These are phyloP conservation scores for Dinoponera quadriceps DNA, from an alignment of 1,140 invertebrate genomes.

Conservation along the genomic window DNA sequence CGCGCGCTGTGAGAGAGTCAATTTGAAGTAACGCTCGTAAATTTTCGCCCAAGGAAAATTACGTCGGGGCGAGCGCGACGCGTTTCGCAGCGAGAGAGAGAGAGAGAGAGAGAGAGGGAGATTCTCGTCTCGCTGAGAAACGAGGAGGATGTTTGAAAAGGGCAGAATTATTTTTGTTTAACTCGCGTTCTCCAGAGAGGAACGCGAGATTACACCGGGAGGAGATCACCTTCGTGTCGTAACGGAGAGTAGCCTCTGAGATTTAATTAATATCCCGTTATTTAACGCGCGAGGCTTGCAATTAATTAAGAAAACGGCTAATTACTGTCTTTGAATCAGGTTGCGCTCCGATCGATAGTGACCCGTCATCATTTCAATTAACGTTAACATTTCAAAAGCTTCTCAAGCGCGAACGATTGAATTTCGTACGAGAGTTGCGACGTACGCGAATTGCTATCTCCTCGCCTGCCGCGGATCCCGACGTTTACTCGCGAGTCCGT, in stretches of 20 bases:
- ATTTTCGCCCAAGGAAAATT: conserved; percentile 33
- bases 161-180: conserved; percentile 23
- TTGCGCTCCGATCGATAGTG: too few relatives aligned
- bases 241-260: neutral
- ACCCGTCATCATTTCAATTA: too few relatives aligned
- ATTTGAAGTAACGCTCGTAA: conserved; percentile 31
- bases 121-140: neutral
- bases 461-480: neutral
- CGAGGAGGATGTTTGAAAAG: neutral
- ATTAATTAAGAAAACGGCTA: neutral
- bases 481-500: neutral
- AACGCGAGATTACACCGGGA: neutral
- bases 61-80: neutral
- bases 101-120: too few relatives aligned
- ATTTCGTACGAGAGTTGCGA: neutral
- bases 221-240: neutral
- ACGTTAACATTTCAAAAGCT: too few relatives aligned
- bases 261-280: conserved; percentile 29
- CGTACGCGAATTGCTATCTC: neutral
- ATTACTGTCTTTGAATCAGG: too few relatives aligned
- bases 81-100: neutral
- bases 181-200: neutral
- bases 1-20: conserved; percentile 21
- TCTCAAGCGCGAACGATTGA: too few relatives aligned
- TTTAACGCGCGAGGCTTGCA: neutral